A percentile compares a stretch with the other conserved stretches of the same genome.
Evolutionary conservation across 2,113 vertebrate genomes (phyloP).

Genomic region (Probosciger aterrimus): DNA sequence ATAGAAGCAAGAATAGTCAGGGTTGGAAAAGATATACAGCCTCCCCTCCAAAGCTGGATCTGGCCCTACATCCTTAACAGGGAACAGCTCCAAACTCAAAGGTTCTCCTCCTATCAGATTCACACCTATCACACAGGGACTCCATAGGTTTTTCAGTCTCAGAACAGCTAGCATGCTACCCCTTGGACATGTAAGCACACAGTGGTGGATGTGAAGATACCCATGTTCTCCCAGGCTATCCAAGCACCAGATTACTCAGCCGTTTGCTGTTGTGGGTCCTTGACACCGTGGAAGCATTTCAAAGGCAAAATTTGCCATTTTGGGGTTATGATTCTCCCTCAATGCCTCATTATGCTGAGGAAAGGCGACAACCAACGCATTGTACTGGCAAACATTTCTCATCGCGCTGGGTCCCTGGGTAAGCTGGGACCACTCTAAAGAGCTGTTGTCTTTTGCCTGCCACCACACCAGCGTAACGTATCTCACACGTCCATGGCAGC

Average conservation of each 20-base stretch:
- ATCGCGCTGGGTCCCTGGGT: slow-evolving; percentile 73
- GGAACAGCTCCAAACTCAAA: neutral
- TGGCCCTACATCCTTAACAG: neutral
- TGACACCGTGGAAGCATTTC: slow-evolving; percentile 18
- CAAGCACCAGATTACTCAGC: neutral
- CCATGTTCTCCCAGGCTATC: neutral
- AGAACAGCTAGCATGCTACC: neutral
- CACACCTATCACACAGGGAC: accelerated
- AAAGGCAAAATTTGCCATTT: slow-evolving; percentile 77
- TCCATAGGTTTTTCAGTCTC: neutral
- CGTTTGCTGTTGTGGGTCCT: neutral
- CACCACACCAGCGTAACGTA: slow-evolving; percentile 72
- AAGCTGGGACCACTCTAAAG: slow-evolving; percentile 75
- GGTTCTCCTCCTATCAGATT: neutral
- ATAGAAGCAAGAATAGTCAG: neutral
- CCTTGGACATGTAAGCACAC: neutral
- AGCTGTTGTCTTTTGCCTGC: slow-evolving; percentile 80
- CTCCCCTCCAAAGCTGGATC: neutral
- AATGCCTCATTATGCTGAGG: slow-evolving; percentile 66
- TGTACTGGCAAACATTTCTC: slow-evolving; percentile 78
- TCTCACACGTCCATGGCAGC: slow-evolving; percentile 76
- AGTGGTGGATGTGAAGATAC: neutral
- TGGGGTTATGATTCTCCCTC: slow-evolving; percentile 65
- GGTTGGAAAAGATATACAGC: neutral
- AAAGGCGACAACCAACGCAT: slow-evolving; percentile 81